Conservation (phyloP, 2,888 invertebrate species). For the Lasioglossum zephyrum region DNA sequence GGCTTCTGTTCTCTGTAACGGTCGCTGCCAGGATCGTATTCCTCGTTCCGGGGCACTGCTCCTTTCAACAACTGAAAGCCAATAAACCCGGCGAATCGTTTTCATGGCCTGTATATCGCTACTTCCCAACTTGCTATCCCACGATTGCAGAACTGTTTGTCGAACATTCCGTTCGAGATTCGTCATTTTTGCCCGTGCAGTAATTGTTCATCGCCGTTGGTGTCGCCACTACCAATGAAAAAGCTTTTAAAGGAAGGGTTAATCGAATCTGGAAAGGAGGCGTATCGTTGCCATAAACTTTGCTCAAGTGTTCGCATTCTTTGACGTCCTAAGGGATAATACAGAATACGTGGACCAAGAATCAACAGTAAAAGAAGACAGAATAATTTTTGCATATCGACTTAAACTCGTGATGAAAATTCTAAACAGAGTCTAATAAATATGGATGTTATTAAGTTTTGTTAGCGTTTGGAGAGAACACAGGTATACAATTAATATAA, state of each 20-base stretch:
- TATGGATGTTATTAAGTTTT: too few relatives aligned
- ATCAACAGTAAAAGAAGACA: not conserved
- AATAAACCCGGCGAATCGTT: conserved; percentile 24
- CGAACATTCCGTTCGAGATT: not conserved
- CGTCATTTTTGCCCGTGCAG: not conserved
- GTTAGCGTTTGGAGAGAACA: too few relatives aligned
- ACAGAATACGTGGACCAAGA: too few relatives aligned
- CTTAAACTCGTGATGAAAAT: too few relatives aligned
- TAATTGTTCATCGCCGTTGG: not conserved
- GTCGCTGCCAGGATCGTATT: conserved; percentile 50
- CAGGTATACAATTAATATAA: too few relatives aligned
- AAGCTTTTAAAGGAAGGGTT: not conserved
- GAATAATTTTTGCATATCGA: not conserved
- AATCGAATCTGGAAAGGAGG: not conserved
- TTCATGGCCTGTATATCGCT: conserved; percentile 1
- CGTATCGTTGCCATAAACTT: not conserved
- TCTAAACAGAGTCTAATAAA: too few relatives aligned
- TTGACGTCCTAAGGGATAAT: not conserved
- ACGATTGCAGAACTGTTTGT: not conserved
- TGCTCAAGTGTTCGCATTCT: not conserved
- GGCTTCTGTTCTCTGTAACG: conserved; percentile 34
- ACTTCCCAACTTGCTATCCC: not conserved
- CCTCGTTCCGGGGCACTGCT: conserved; percentile 1
- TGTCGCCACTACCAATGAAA: not conserved
- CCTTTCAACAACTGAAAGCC: conserved; percentile 5